Base-by-base conservation (phyloP, 2,888 invertebrate genomes). In the Mimachlamys varia region DNA sequence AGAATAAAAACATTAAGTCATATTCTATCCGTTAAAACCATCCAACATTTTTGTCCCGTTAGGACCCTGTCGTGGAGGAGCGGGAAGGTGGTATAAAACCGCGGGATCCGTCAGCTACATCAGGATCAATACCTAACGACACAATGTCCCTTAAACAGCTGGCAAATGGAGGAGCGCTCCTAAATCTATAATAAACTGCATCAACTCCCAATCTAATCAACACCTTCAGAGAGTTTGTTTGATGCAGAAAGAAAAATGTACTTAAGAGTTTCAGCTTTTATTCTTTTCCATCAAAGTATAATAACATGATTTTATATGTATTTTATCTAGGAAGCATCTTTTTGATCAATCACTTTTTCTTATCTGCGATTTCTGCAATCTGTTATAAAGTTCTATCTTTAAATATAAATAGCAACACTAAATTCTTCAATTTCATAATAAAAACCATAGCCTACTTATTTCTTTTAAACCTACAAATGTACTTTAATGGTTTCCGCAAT, bases 91-190 rank as follows among this genome's bases (percentile, higher is more conserved):
- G 76, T 33, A 76, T 33, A 76, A 27, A 76, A 33, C 76, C 27
- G 12, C 13, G 76, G 76, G 27, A 76, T 76, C 76, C 76, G 12
- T 33, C 76, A 76, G 33, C 76, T 22, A 76, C 76, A 76, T 76
- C 76, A 76, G 33, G 33, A 76, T 76, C 76, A 76, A 76, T 76
- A 76, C 62, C 62, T 19, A 15, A 53, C 58, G 19, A 76, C 76
- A 76, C 76, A 76, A 76, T 76, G 76, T 76, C 76, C 76, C 76
- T 76, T 76, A 76, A 76, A 76, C 76, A 76, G 76, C 76, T 76
- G 76, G 76, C 76, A 76, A 76, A 76, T 76, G 76, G 76, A 76
- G 13, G 33, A 33, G 76, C 27, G 33, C 76, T 33, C 33, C 76
- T 76, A 76, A 76, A 76, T 76, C 76, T 76, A 76, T 76, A 53